Evolutionary conservation across 2,888 invertebrate species (phyloP).

Genomic region (Ptychoptera albimana): DNA sequence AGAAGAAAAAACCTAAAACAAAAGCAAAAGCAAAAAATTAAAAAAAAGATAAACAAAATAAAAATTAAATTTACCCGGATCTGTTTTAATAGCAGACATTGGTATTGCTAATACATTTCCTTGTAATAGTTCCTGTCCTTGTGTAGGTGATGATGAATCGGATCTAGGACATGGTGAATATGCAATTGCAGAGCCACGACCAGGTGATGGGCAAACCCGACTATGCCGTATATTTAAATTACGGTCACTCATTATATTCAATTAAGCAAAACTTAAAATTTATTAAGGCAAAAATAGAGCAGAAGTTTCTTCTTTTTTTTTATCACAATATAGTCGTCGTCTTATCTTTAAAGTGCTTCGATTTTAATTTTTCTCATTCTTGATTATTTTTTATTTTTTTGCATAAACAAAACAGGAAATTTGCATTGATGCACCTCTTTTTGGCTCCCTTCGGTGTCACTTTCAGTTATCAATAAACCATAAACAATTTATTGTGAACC

Average conservation of each 20-base stretch:
- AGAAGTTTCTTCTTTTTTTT: too few relatives aligned
- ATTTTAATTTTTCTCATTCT: too few relatives aligned
- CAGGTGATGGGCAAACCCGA: conserved; percentile 29
- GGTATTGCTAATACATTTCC: conserved; percentile 29
- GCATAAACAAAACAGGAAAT: too few relatives aligned
- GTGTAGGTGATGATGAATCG: conserved; percentile 18
- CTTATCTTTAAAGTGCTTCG: too few relatives aligned
- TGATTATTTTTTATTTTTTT: too few relatives aligned
- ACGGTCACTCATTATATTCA: conserved; percentile 19
- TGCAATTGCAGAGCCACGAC: conserved; percentile 27
- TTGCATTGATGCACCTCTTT: too few relatives aligned
- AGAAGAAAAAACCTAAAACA: too few relatives aligned
- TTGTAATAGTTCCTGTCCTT: conserved; percentile 18
- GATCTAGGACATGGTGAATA: conserved; percentile 29
- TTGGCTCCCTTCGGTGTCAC: too few relatives aligned
- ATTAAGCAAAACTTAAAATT: neutral
- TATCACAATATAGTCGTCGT: too few relatives aligned
- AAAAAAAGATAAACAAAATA: conserved; percentile 2
- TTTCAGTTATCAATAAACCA: too few relatives aligned
- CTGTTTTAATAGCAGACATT: conserved; percentile 28
- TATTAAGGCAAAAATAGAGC: neutral
- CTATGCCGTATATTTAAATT: conserved; percentile 23
- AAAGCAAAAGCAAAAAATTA: neutral
- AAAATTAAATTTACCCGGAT: conserved; percentile 14
- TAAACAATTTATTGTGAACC: too few relatives aligned